These are phyloP conservation scores for Thereva nobilitata DNA, from an alignment of 2,888 invertebrate species.

Conservation along the genomic window DNA sequence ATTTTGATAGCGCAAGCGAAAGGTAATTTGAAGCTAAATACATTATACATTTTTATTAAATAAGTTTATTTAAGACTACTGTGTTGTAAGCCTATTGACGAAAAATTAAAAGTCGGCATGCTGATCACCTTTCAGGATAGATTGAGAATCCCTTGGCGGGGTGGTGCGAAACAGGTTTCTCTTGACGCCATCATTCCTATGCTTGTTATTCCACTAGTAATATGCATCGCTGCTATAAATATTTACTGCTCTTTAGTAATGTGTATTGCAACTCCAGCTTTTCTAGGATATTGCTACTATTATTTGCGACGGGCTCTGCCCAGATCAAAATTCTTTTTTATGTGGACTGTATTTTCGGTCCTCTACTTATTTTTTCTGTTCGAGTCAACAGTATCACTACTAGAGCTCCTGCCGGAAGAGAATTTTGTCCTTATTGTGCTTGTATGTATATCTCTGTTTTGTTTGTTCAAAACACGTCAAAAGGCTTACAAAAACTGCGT, in stretches of 20 bases:
- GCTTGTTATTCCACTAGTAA: conserved; percentile 59
- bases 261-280: conserved; percentile 48
- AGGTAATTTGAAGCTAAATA: conserved; percentile 52
- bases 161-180: conserved; percentile 63
- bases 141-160: conserved; percentile 64
- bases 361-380: conserved; percentile 70
- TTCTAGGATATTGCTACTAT: conserved; percentile 49
- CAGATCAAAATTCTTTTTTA: conserved; percentile 73
- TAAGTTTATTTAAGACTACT: conserved; percentile 54
- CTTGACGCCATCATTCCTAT: conserved; percentile 61
- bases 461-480: conserved; percentile 49
- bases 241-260: conserved; percentile 54
- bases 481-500: conserved; percentile 53
- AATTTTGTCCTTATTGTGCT: conserved; percentile 62
- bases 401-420: conserved; percentile 72
- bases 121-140: conserved; percentile 62
- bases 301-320: conserved; percentile 50
- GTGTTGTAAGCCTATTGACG: conserved; percentile 47
- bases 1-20: conserved; percentile 63
- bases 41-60: not conserved
- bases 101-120: conserved; percentile 49
- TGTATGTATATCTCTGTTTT: conserved; percentile 47
- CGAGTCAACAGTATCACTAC: conserved; percentile 71
- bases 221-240: conserved; percentile 60
- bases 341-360: conserved; percentile 74